These are phyloP conservation scores for Reticulitermes speratus DNA, from an alignment of 1,140 invertebrate species.

Conservation along the genomic window DNA sequence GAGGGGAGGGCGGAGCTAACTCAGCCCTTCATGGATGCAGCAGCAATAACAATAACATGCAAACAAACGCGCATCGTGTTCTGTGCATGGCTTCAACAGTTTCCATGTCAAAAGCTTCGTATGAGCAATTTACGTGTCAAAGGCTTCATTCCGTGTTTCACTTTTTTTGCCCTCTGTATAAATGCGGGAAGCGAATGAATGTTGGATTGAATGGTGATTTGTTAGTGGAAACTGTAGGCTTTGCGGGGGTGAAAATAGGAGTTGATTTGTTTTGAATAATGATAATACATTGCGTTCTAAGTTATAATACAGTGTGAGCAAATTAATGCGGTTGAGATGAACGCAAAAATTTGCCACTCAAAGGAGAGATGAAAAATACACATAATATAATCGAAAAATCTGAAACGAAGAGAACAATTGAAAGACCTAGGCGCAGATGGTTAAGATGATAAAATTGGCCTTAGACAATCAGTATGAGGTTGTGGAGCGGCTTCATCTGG, in stretches of 20 bases:
- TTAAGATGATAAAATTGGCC: too few relatives aligned
- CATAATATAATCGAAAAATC: too few relatives aligned
- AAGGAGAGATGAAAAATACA: too few relatives aligned
- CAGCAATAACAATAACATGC: background rate
- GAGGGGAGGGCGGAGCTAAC: background rate
- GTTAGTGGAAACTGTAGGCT: background rate
- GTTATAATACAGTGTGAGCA: too few relatives aligned
- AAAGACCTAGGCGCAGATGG: too few relatives aligned
- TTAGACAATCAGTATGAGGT: too few relatives aligned
- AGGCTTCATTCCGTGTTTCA: background rate
- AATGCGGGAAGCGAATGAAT: background rate
- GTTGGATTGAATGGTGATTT: background rate
- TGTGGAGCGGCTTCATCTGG: too few relatives aligned
- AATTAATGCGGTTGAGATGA: too few relatives aligned
- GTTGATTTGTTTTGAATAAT: background rate
- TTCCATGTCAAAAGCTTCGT: slow-evolving; percentile 5
- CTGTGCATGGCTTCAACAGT: background rate
- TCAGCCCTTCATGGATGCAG: background rate
- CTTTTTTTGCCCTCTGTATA: background rate
- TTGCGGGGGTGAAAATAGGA: background rate
- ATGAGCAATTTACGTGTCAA: slow-evolving; percentile 6
- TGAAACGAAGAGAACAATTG: too few relatives aligned
- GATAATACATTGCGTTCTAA: too few relatives aligned
- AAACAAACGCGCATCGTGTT: background rate
- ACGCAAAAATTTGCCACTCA: too few relatives aligned